These are phyloP conservation scores for Boleophthalmus pectinirostris DNA, from an alignment of 2,113 vertebrate genomes.

Conservation along the genomic window DNA sequence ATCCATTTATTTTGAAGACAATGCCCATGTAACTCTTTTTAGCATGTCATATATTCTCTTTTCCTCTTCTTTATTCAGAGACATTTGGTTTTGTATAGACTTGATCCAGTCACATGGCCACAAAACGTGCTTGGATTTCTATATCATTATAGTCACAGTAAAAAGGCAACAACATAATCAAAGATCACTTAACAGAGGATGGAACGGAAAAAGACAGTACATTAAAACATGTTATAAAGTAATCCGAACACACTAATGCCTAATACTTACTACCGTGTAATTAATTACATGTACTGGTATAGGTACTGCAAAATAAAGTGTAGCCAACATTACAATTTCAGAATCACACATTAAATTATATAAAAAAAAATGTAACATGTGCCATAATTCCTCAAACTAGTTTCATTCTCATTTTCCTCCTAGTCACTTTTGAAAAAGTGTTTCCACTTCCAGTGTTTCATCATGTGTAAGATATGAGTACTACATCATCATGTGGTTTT, in stretches of 20 bases:
- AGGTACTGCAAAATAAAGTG: background rate
- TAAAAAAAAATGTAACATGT: background rate
- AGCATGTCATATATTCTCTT: too few species aligned
- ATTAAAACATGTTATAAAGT: background rate
- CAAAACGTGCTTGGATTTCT: background rate
- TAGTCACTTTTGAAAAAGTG: background rate
- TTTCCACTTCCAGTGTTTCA: background rate
- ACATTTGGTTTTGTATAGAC: background rate
- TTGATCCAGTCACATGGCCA: background rate
- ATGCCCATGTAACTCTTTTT: too few species aligned
- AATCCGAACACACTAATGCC: background rate
- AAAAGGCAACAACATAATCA: background rate
- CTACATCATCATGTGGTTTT: background rate
- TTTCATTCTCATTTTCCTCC: background rate
- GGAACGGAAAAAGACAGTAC: background rate
- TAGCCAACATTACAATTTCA: background rate
- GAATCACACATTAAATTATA: too few species aligned
- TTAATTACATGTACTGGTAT: background rate
- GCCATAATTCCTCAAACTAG: background rate
- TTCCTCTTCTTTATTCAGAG: background rate
- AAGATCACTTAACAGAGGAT: background rate
- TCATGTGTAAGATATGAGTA: background rate
- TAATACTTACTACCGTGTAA: background rate
- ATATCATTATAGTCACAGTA: background rate
- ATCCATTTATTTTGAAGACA: background rate